phyloP scores from a whole-genome alignment of 2,888 invertebrate species.

The Hypomecis punctinalis region DNA sequence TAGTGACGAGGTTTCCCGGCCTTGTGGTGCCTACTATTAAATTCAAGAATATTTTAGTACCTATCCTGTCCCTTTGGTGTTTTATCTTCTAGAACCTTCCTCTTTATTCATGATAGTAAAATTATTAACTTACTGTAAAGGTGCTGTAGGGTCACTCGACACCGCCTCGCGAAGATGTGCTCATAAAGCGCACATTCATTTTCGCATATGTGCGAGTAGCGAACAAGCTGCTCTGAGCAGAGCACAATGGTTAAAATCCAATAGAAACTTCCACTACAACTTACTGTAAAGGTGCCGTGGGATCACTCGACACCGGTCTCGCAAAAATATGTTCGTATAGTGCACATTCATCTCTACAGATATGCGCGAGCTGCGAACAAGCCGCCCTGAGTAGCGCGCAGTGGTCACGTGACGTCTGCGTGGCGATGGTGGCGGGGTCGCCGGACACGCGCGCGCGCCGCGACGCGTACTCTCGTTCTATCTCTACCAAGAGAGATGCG shows the following conservation, averaged over 20 bases:
- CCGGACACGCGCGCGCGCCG: conserved; percentile 89
- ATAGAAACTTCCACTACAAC: no score
- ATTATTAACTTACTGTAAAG: conserved; percentile 86
- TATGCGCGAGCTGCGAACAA: conserved; percentile 82
- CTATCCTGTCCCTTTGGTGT: no score
- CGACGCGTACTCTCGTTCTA: conserved; percentile 92
- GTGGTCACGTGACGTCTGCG: conserved; percentile 89
- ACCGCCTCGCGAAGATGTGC: conserved; percentile 93
- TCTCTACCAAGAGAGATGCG: conserved; percentile 89
- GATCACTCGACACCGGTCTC: conserved; percentile 84
- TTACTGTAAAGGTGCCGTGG: conserved; percentile 87
- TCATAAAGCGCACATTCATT: conserved; percentile 97
- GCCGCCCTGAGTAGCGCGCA: conserved; percentile 81
- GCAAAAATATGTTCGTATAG: conserved; percentile 96
- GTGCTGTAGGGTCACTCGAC: conserved; percentile 85
- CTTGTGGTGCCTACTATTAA: no score
- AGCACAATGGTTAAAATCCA: no score
- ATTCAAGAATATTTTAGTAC: no score
- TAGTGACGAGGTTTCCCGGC: no score
- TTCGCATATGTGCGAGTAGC: conserved; percentile 95
- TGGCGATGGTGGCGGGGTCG: conserved; percentile 88
- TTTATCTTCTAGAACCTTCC: no score
- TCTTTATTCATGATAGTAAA: no score
- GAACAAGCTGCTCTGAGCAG: conserved; percentile 68
- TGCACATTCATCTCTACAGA: conserved; percentile 97